Base-by-base conservation (phyloP, 2,113 vertebrate species). In the Puntigrus tetrazona region DNA sequence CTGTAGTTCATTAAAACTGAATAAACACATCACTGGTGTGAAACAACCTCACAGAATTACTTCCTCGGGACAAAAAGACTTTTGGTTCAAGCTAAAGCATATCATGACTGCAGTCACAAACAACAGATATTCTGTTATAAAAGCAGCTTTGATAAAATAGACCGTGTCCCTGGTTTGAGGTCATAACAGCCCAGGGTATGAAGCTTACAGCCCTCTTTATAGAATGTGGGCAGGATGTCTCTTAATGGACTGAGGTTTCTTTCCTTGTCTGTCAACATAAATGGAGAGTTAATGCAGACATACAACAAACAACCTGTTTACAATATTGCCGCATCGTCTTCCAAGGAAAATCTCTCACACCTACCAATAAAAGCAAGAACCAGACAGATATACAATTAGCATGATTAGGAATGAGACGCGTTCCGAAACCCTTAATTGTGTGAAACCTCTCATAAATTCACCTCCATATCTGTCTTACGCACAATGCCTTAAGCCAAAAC, bases 21-120 rank as follows among this genome's bases (percentile, higher is more conserved):
- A 31, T 80, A 67, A 67, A 80, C 78, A 80, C 78, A 67, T 80
- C 25, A 80, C 14, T 47, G 59, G 61, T 80, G 78, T 80, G 59
- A 67, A 63, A 80, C 41, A 47, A 65, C 41, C 38, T 80, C 38
- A 67, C 38, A 67, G 59, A 67, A 67, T 67, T 31, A 31, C 41
- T 34, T 80, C 38, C 78, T 47, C 27, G 25, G 18, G 25, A 67
- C 78, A 80, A 47, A 80, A 31, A 18, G 78, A 22, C 59, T 31
- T 61, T 67, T 80, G 59, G 18, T 67, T 22, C 65, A 80, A 47
- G 38, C 57, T 31, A 22, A 80, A 80, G 41, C 27, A 45, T 65
- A 45, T 78, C 16, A 78, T 43, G 77, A 78, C n/a, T 20, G 36
- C 77, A 63, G 38, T 11, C 27, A 14, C 50, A 34, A 57, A 78